phyloP scores from a whole-genome alignment of 2,888 invertebrate species.

The Eristalis intricaria region DNA sequence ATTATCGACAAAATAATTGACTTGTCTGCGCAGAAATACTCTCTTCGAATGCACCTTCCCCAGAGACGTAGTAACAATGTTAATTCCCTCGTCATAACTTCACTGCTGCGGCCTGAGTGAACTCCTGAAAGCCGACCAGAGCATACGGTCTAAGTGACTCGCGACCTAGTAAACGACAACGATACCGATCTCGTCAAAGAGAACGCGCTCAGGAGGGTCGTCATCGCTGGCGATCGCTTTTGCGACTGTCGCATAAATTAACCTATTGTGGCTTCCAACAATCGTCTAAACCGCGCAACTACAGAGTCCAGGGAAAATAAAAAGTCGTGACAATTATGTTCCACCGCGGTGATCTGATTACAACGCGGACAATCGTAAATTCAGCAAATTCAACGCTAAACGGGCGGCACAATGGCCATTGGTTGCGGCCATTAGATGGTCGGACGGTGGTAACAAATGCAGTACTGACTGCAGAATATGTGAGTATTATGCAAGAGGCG shows the following conservation, averaged over 20 bases:
- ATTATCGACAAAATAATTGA: neutral
- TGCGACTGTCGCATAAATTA: slow-evolving; percentile 51
- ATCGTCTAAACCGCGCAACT: neutral
- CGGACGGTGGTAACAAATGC: neutral
- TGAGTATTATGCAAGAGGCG: slow-evolving; percentile 18
- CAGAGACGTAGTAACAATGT: neutral
- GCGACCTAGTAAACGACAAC: slow-evolving; percentile 51
- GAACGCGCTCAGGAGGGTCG: slow-evolving; percentile 25
- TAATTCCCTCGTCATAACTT: slow-evolving; percentile 52
- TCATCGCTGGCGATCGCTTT: slow-evolving; percentile 23
- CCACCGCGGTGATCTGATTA: slow-evolving; percentile 66
- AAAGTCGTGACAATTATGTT: slow-evolving; percentile 71
- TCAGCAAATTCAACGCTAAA: slow-evolving; percentile 41
- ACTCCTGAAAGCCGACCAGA: neutral
- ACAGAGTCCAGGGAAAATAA: slow-evolving; percentile 51
- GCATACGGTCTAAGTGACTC: neutral
- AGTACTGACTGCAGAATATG: neutral
- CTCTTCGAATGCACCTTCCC: neutral
- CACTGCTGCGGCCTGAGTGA: slow-evolving; percentile 5
- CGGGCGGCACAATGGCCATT: neutral
- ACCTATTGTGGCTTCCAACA: slow-evolving; percentile 28
- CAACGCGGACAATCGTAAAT: slow-evolving; percentile 61
- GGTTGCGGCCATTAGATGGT: neutral
- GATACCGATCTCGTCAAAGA: slow-evolving; percentile 49
- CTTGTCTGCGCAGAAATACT: neutral